Evolutionary conservation across 2,113 vertebrate species (phyloP).

Genomic region (Nipponia nippon): DNA sequence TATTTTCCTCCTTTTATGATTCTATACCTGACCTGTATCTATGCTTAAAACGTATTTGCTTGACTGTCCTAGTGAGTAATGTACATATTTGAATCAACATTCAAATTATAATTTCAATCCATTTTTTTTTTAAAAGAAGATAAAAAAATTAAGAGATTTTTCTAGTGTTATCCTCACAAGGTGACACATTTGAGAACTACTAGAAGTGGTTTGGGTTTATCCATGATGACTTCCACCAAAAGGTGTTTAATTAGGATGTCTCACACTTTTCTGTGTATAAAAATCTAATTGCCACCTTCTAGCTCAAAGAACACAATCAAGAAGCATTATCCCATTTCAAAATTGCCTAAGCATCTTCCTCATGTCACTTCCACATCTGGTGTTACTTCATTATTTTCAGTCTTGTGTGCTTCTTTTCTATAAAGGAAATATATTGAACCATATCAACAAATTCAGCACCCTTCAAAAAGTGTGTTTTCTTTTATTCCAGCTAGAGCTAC

Average conservation of each 20-base stretch:
- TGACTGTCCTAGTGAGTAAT: not conserved
- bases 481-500: not conserved
- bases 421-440: not conserved
- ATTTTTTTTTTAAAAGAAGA: not conserved
- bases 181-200: conserved; percentile 53
- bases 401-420: not conserved
- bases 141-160: not conserved
- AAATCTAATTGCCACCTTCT: conserved; percentile 75
- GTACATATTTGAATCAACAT: not conserved
- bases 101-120: conserved; percentile 4
- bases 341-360: conserved; percentile 2
- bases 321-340: conserved; percentile 49
- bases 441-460: not conserved
- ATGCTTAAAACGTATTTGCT: not conserved
- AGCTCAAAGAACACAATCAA: conserved; percentile 65
- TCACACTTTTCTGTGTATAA: conserved; percentile 64
- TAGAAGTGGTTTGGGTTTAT: conserved; percentile 40
- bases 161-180: conserved; percentile 3
- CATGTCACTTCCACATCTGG: not conserved
- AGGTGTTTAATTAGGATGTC: conserved; percentile 84
- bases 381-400: not conserved
- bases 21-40: not conserved
- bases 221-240: conserved; percentile 54
- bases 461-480: not conserved
- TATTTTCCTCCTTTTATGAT: not conserved